phyloP scores from a whole-genome alignment of 1,140 invertebrate species.

The Monomorium pharaonis region DNA sequence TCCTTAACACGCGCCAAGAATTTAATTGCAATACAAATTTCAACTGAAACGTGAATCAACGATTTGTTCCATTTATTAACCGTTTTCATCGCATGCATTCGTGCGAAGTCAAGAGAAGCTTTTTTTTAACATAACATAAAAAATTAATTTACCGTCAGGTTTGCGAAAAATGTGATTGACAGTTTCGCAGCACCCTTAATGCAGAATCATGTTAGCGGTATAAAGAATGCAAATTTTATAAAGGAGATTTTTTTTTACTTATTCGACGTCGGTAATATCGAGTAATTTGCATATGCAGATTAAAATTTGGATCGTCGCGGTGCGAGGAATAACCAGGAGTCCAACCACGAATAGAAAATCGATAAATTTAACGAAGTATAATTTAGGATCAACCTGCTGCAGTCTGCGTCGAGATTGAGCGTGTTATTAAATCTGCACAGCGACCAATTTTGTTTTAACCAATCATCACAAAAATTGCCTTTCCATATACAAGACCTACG shows the following conservation, averaged over 20 bases:
- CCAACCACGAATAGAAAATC: constrained; percentile 16
- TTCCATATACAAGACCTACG: background rate
- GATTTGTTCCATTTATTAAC: constrained; percentile 41
- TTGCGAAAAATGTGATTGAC: constrained; percentile 68
- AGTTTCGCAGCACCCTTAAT: constrained; percentile 67
- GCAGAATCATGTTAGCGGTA: constrained; percentile 48
- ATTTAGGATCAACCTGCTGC: constrained; percentile 1
- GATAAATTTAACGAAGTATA: constrained; percentile 30
- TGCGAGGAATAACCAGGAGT: background rate
- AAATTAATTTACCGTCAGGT: constrained; percentile 63
- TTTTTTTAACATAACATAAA: constrained; percentile 50
- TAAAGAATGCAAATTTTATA: constrained; percentile 9
- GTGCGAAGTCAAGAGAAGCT: constrained; percentile 34
- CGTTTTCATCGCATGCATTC: constrained; percentile 60
- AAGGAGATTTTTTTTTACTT: background rate
- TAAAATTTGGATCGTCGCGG: background rate
- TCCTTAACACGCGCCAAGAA: background rate
- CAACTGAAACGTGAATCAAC: constrained; percentile 21
- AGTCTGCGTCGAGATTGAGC: background rate
- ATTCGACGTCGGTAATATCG: background rate
- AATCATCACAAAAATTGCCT: constrained; percentile 1
- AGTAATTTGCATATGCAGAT: constrained; percentile 37
- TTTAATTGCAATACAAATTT: constrained; percentile 20
- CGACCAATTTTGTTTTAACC: constrained; percentile 10
- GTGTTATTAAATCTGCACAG: background rate